Percentiles rank a stretch among this genome's conserved stretches.
These are phyloP conservation scores for Pelochelys cantorii DNA, from an alignment of 2,797 vertebrate species.

Conservation along the genomic window DNA sequence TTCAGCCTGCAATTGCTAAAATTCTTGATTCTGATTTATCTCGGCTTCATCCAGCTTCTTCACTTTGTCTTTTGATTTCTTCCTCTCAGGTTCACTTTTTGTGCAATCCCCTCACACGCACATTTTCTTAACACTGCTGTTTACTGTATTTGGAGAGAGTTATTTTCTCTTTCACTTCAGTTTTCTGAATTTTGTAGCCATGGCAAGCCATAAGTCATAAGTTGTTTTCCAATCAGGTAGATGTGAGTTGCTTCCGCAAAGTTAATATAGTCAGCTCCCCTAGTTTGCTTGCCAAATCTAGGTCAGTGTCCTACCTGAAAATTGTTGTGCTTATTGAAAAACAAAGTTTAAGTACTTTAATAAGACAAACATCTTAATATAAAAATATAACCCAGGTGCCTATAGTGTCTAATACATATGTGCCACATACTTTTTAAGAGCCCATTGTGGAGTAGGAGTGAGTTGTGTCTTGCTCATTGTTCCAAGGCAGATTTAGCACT, in stretches of 20 bases:
- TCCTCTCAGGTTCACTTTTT: conserved; percentile 39
- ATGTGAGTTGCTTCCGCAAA: background rate
- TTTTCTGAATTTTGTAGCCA: background rate
- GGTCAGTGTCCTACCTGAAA: background rate
- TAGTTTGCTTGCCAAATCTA: background rate
- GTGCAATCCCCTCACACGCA: background rate
- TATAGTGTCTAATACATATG: too few species aligned
- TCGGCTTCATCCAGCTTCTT: conserved; percentile 3
- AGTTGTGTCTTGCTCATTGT: too few species aligned
- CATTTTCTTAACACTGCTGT: background rate
- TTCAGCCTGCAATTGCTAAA: background rate
- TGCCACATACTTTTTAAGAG: too few species aligned
- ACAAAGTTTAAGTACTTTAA: background rate
- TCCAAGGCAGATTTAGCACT: too few species aligned
- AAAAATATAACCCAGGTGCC: background rate
- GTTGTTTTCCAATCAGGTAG: background rate
- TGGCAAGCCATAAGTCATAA: background rate
- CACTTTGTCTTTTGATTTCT: conserved; percentile 20
- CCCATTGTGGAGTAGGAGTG: too few species aligned
- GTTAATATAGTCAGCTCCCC: background rate
- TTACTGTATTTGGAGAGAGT: background rate
- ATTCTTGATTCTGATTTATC: background rate
- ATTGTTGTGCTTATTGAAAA: background rate
- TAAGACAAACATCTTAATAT: background rate
- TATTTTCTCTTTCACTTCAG: background rate